Percentiles rank a stretch among this genome's conserved stretches.
These are phyloP conservation scores for Parnassius mnemosyne DNA, from an alignment of 2,888 invertebrate genomes.

Conservation along the genomic window DNA sequence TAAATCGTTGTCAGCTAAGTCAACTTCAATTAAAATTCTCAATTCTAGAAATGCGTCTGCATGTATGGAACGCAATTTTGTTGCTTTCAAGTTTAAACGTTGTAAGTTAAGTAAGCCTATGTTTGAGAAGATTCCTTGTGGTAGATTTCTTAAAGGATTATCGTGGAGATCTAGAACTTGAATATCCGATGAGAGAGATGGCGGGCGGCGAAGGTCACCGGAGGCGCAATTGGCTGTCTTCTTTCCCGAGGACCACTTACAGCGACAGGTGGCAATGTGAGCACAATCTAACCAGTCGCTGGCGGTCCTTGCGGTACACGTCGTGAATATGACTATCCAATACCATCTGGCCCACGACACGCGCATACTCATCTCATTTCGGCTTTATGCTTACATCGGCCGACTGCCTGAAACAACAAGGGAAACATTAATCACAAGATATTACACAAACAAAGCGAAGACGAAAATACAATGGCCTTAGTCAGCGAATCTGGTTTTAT, in stretches of 20 bases:
- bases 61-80: slow-evolving; percentile 88
- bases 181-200: slow-evolving; percentile 80
- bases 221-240: slow-evolving; percentile 93
- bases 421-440: slow-evolving; percentile 51
- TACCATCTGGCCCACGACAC: slow-evolving; percentile 79
- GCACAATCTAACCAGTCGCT: slow-evolving; percentile 94
- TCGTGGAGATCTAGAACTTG: slow-evolving; percentile 90
- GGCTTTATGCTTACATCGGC: slow-evolving; percentile 73
- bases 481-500: slow-evolving; percentile 21
- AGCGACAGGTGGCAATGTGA: slow-evolving; percentile 89
- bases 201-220: slow-evolving; percentile 89
- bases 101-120: slow-evolving; percentile 91
- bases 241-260: slow-evolving; percentile 96
- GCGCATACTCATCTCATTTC: slow-evolving; percentile 80
- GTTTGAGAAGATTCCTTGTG: slow-evolving; percentile 88
- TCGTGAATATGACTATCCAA: slow-evolving; percentile 76
- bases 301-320: slow-evolving; percentile 74
- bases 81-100: slow-evolving; percentile 88
- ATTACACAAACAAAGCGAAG: slow-evolving; percentile 50
- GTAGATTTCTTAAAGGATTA: slow-evolving; percentile 87
- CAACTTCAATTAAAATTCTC: slow-evolving; percentile 92
- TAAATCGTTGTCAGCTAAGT: slow-evolving; percentile 91
- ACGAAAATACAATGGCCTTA: slow-evolving; percentile 28
- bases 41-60: slow-evolving; percentile 92
- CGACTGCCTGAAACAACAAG: slow-evolving; percentile 74